Evolutionary conservation across 2,113 vertebrate species (phyloP).

Genomic region (Tapirus terrestris): DNA sequence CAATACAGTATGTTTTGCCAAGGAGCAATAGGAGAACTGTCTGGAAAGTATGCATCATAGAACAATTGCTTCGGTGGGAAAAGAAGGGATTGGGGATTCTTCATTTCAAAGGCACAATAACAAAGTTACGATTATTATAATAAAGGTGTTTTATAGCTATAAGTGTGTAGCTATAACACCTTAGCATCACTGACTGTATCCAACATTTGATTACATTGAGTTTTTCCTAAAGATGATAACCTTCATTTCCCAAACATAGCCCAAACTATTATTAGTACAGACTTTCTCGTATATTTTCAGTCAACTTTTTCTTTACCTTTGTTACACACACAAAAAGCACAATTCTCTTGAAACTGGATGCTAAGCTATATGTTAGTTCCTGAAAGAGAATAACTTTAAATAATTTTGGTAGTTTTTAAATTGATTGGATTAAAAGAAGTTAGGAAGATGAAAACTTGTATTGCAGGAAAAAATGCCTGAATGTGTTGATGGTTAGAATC

Average conservation of each 20-base stretch:
- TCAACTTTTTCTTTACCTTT: not conserved
- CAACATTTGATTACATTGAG: conserved; percentile 16
- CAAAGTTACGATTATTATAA: conserved; percentile 46
- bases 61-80: conserved; percentile 25
- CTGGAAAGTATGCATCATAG: conserved; percentile 46
- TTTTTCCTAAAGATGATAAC: conserved; percentile 59
- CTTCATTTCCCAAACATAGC: not conserved
- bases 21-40: conserved; percentile 41
- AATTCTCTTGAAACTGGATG: not conserved
- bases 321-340: not conserved
- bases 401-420: not conserved
- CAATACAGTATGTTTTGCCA: conserved; percentile 44
- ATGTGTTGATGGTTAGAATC: not conserved
- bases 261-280: not conserved
- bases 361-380: not conserved
- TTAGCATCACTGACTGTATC: conserved; percentile 23
- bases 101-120: conserved; percentile 47
- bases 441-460: not conserved
- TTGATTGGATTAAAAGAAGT: not conserved
- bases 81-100: not conserved
- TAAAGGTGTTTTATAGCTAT: conserved; percentile 41
- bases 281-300: conserved; percentile 14
- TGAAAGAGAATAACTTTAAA: not conserved
- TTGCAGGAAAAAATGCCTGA: not conserved
- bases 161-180: not conserved